Conservation (phyloP, 2,797 vertebrate species). For the Prionace glauca region DNA sequence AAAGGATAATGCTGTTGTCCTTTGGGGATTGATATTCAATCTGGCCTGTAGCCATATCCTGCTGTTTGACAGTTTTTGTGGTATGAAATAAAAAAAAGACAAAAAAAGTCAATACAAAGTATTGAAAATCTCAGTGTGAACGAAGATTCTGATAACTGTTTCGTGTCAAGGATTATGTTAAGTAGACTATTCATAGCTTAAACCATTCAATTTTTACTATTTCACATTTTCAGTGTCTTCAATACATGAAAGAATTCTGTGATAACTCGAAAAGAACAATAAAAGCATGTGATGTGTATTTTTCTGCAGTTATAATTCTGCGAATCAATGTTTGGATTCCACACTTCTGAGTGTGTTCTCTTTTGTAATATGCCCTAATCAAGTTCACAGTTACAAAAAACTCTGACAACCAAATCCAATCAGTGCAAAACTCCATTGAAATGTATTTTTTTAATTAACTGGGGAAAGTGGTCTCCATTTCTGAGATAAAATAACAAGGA, state of each 20-base stretch:
- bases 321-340: neutral
- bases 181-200: constrained; percentile 2
- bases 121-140: neutral
- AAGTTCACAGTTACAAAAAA: neutral
- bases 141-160: neutral
- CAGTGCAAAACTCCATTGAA: neutral
- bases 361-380: neutral
- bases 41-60: neutral
- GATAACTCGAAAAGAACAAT: neutral
- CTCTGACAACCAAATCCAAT: neutral
- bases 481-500: neutral
- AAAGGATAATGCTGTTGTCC: constrained; percentile 35
- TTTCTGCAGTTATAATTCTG: neutral
- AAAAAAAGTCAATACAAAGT: constrained; percentile 4
- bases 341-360: neutral
- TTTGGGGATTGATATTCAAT: constrained; percentile 30
- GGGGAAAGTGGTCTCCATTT: neutral
- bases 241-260: neutral
- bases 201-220: neutral
- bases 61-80: constrained; percentile 1
- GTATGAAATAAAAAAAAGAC: neutral
- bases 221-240: constrained; percentile 24
- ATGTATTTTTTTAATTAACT: constrained; percentile 26
- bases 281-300: neutral
- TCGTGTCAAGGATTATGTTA: neutral